Conservation (phyloP, 2,888 invertebrate genomes). For the Pherbina coryleti region DNA sequence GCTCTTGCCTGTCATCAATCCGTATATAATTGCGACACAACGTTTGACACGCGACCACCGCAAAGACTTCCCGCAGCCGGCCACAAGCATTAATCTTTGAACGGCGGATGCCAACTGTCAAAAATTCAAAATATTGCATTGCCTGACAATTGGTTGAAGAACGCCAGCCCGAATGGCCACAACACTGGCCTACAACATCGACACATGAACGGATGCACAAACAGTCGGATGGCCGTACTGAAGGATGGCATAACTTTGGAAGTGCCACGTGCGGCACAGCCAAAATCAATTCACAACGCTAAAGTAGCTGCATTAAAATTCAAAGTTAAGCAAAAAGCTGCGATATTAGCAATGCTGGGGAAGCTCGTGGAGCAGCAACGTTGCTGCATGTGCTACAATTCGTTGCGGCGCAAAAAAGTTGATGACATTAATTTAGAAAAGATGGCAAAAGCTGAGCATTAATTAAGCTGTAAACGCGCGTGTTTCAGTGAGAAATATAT, state of each 20-base stretch:
- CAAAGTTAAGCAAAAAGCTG: neutral
- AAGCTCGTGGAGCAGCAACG: neutral
- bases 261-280: slow-evolving; percentile 13
- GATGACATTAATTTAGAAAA: slow-evolving; percentile 3
- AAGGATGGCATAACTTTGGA: neutral
- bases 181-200: neutral
- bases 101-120: slow-evolving; percentile 16
- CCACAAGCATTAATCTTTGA: slow-evolving; percentile 29
- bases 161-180: neutral
- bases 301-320: neutral
- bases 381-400: neutral
- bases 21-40: slow-evolving; percentile 65
- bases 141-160: neutral
- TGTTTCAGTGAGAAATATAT: neutral
- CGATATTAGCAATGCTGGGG: neutral
- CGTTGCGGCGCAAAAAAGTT: neutral
- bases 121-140: slow-evolving; percentile 29
- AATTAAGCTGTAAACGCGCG: slow-evolving; percentile 6
- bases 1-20: slow-evolving; percentile 35
- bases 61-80: slow-evolving; percentile 45
- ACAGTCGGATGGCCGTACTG: neutral
- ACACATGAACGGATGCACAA: neutral
- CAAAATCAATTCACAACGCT: neutral
- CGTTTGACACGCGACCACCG: slow-evolving; percentile 66
- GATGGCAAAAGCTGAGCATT: neutral